Evolutionary conservation across 2,888 invertebrate genomes (phyloP).

Genomic region (Drosophila multiciliata): DNA sequence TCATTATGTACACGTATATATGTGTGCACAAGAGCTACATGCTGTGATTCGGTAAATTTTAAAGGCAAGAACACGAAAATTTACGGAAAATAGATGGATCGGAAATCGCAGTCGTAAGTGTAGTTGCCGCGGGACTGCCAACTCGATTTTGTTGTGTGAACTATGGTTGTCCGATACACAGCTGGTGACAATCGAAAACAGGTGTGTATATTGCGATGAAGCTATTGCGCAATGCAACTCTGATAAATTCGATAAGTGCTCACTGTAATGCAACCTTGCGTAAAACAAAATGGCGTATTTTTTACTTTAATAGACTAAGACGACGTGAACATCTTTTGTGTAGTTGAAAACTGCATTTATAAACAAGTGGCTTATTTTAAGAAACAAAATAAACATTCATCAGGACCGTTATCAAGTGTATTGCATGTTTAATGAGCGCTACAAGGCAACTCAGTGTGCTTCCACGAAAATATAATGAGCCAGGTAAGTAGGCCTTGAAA

Average conservation of each 20-base stretch:
- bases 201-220: slow-evolving; percentile 27
- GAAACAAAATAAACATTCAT: slow-evolving; percentile 62
- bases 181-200: slow-evolving; percentile 40
- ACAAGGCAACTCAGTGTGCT: slow-evolving; percentile 80
- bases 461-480: slow-evolving; percentile 84
- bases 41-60: slow-evolving; percentile 30
- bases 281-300: slow-evolving; percentile 83
- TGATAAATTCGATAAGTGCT: slow-evolving; percentile 18
- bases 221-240: slow-evolving; percentile 3
- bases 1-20: slow-evolving; percentile 63
- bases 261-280: slow-evolving; percentile 31
- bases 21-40: slow-evolving; percentile 42
- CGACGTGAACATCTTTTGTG: slow-evolving; percentile 77
- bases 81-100: slow-evolving; percentile 19
- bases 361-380: slow-evolving; percentile 64
- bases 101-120: slow-evolving; percentile 34
- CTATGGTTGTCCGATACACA: slow-evolving; percentile 14
- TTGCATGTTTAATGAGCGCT: slow-evolving; percentile 84
- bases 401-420: slow-evolving; percentile 63
- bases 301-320: slow-evolving; percentile 65
- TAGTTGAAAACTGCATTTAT: slow-evolving; percentile 72
- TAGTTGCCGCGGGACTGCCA: slow-evolving; percentile 37
- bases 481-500: slow-evolving; percentile 83
- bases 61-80: slow-evolving; percentile 18
- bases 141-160: slow-evolving; percentile 11